These are phyloP conservation scores for Vimba vimba DNA, from an alignment of 2,113 vertebrate genomes.

Conservation along the genomic window DNA sequence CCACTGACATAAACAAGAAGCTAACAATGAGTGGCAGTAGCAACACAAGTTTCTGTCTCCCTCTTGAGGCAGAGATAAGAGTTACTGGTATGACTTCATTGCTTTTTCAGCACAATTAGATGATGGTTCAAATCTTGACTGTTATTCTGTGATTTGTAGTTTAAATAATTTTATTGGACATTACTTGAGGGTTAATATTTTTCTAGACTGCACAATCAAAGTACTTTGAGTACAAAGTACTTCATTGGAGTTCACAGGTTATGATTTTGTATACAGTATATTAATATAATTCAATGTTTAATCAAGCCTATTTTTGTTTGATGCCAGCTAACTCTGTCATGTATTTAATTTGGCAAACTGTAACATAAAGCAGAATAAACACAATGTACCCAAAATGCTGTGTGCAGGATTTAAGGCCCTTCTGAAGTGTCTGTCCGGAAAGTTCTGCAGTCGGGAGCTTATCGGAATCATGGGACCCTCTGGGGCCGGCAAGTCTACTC, in stretches of 20 bases:
- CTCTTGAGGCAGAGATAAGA: slow-evolving; percentile 25
- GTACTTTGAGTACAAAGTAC: neutral
- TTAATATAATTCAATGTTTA: neutral
- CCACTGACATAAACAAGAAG: neutral
- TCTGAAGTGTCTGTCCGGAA: slow-evolving; percentile 95
- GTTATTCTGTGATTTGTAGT: neutral
- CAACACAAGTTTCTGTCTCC: neutral
- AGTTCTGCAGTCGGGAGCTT: slow-evolving; percentile 92
- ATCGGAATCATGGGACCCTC: slow-evolving; percentile 99
- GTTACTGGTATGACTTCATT: neutral
- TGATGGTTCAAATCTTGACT: neutral
- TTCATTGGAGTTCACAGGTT: neutral
- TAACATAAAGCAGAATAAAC: neutral
- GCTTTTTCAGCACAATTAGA: neutral
- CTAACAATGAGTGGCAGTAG: neutral
- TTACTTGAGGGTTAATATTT: neutral
- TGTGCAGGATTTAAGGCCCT: slow-evolving; percentile 93
- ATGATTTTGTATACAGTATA: neutral
- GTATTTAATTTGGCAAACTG: neutral
- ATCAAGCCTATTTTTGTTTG: neutral
- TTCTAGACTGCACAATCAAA: neutral
- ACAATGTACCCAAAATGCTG: slow-evolving; percentile 25
- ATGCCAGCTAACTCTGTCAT: neutral
- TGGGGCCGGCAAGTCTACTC: slow-evolving; percentile 93
- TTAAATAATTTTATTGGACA: neutral